Base-by-base conservation (phyloP, 2,113 vertebrate species). In the Suncus etruscus region DNA sequence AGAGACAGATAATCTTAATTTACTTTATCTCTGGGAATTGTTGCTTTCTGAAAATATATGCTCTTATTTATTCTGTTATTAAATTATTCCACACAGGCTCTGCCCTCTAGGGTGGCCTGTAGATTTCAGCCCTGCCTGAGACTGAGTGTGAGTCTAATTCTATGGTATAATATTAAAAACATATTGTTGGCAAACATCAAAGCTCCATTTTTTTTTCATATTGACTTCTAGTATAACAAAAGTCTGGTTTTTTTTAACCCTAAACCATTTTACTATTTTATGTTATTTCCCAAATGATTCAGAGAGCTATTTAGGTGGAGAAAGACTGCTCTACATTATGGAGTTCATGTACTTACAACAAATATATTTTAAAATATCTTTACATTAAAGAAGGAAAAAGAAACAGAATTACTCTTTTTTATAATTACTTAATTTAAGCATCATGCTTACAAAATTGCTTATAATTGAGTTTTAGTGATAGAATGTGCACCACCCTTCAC, bases 371-470 rank as follows among this genome's bases (percentile, higher is more conserved):
- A 63, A 85, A 85, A 45, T 10, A 86, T 74, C 16, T 80, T 25
- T 74, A 8, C 18, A 58, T 90, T 87, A 85, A 50, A 81, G 10
- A 18, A 90, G 8, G 25, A 86, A 58, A 27, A 77, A 66, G 77
- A 82, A 88, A 83, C n/a, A 75, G 20, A 86, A 65, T 89, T 94
- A 69, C 69, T 91, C 85, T 89, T 39, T 39, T 39, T 39, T 39
- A 39, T 39, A 39, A 39, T 39, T 39, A 39, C 5, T 39, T 39
- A 39, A 39, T 39, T 39, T 39, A 39, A 39, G 39, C 39, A 39
- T 39, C 39, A 39, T 39, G 39, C 39, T 39, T 39, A 39, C 39
- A 39, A 39, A 39, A 39, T 39, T 39, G 39, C 5, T 39, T 39
- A 39, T 39, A 5, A 39, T 39, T 39, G 39, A 39, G 39, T 39